Percentiles rank a stretch among this genome's conserved stretches.
Conservation (phyloP, 2,113 vertebrate species). For the Chaenogobius annularis region DNA sequence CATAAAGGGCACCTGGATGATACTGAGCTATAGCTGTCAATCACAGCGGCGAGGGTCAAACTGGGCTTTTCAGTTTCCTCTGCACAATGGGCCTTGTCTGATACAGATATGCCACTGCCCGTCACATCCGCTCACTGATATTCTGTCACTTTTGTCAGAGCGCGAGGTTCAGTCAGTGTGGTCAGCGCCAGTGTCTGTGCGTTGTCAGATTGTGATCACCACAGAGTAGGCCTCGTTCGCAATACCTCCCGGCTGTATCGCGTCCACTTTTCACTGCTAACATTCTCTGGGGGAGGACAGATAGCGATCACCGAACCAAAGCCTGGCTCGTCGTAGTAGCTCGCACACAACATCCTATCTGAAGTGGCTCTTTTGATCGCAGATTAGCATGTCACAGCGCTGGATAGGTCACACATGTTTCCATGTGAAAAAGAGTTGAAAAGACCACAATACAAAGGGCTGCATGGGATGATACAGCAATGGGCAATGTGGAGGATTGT, state of each 20-base stretch:
- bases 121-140: slow-evolving; percentile 62
- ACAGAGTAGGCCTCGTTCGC: slow-evolving; percentile 53
- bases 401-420: neutral
- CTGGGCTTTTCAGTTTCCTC: slow-evolving; percentile 46
- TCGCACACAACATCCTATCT: slow-evolving; percentile 30
- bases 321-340: slow-evolving; percentile 30
- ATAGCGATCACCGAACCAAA: slow-evolving; percentile 64
- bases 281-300: slow-evolving; percentile 63
- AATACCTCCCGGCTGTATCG: slow-evolving; percentile 51
- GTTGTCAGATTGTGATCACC: slow-evolving; percentile 68
- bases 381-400: neutral
- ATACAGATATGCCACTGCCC: slow-evolving; percentile 64
- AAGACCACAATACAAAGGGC: neutral
- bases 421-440: neutral
- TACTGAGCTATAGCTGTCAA: slow-evolving; percentile 51
- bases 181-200: slow-evolving; percentile 29
- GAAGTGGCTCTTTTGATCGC: neutral
- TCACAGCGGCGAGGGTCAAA: slow-evolving; percentile 55
- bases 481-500: neutral
- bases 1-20: slow-evolving; percentile 44
- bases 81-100: slow-evolving; percentile 65
- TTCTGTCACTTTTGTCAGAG: slow-evolving; percentile 58
- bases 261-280: slow-evolving; percentile 50
- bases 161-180: slow-evolving; percentile 6
- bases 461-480: neutral